Evolutionary conservation across 2,888 invertebrate species (phyloP).

Genomic region (Tinea semifulvella): DNA sequence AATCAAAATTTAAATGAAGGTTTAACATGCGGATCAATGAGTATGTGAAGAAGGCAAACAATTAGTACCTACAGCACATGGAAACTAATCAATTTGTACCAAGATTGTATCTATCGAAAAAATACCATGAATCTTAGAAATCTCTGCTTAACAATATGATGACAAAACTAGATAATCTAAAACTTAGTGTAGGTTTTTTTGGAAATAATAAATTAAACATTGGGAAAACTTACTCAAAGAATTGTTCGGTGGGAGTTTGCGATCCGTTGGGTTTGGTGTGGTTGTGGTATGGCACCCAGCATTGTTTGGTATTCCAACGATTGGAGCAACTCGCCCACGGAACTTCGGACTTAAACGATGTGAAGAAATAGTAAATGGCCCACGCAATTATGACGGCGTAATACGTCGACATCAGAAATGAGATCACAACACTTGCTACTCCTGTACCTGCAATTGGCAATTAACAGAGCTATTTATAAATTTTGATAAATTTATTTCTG

Average conservation of each 20-base stretch:
- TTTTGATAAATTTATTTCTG: too few relatives aligned
- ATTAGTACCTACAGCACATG: too few relatives aligned
- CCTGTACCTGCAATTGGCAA: slow-evolving; percentile 87
- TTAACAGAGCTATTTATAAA: too few relatives aligned
- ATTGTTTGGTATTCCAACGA: slow-evolving; percentile 84
- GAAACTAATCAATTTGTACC: too few relatives aligned
- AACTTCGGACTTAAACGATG: slow-evolving; percentile 85
- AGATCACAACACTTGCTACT: slow-evolving; percentile 91
- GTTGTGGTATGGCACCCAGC: slow-evolving; percentile 81
- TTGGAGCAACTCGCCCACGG: slow-evolving; percentile 92
- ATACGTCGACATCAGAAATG: slow-evolving; percentile 94
- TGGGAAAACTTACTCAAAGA: slow-evolving; percentile 80
- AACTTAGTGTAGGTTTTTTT: neutral
- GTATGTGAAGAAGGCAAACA: too few relatives aligned
- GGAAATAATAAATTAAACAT: slow-evolving; percentile 10
- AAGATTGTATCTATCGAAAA: too few relatives aligned
- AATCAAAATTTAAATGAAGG: too few relatives aligned
- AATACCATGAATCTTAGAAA: too few relatives aligned
- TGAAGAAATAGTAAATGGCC: slow-evolving; percentile 92
- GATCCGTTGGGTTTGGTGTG: slow-evolving; percentile 75
- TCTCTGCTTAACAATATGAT: neutral
- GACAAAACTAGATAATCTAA: neutral
- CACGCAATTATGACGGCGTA: slow-evolving; percentile 96
- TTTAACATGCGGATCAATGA: too few relatives aligned
- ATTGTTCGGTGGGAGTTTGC: slow-evolving; percentile 89